A percentile compares a stretch with the other conserved stretches of the same genome.
These are phyloP conservation scores for Cyclophora albipunctata DNA, from an alignment of 2,888 invertebrate species.

Conservation along the genomic window DNA sequence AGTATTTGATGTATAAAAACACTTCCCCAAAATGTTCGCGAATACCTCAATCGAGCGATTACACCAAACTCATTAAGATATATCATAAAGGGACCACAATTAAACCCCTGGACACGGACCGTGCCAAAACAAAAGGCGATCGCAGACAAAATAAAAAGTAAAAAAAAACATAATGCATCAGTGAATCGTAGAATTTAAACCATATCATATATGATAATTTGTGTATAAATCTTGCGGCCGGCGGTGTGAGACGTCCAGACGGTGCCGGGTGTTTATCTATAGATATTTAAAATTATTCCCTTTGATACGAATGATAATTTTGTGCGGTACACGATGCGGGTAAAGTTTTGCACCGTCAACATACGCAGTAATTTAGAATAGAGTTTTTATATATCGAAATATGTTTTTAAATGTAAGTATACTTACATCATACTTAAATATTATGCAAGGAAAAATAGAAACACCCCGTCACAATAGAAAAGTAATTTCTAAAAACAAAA, in stretches of 20 bases:
- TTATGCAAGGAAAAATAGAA: too few species aligned
- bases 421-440: too few species aligned
- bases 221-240: conserved; percentile 63
- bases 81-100: conserved; percentile 25
- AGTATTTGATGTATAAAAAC: too few species aligned
- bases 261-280: conserved; percentile 55
- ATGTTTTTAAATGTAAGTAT: too few species aligned
- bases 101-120: conserved; percentile 45
- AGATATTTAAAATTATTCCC: conserved; percentile 74
- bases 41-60: too few species aligned
- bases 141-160: conserved; percentile 57
- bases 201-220: conserved; percentile 17
- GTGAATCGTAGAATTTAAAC: conserved; percentile 55
- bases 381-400: neutral
- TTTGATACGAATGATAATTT: conserved; percentile 75
- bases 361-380: conserved; percentile 24
- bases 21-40: too few species aligned
- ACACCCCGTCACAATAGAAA: too few species aligned
- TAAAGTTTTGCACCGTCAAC: conserved; percentile 45
- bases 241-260: conserved; percentile 59
- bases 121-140: conserved; percentile 52
- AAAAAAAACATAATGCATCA: conserved; percentile 56
- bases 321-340: conserved; percentile 41
- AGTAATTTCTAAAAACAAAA: too few species aligned
- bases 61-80: conserved; percentile 14